Conservation (phyloP, 2,113 vertebrate species). For the Thunnus maccoyii region DNA sequence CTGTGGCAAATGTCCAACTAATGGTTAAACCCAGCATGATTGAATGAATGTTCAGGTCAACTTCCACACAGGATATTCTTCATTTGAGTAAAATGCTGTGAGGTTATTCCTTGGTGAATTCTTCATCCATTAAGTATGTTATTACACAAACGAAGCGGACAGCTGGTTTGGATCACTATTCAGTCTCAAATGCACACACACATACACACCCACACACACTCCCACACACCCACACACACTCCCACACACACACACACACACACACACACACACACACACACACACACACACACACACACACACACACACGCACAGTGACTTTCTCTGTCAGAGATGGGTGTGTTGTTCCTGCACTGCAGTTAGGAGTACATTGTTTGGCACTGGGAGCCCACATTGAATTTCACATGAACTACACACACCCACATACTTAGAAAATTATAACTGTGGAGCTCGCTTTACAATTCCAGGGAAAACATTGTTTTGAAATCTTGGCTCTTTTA, state of each 20-base stretch:
- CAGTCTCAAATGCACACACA: neutral
- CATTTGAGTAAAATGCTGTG: slow-evolving; percentile 23
- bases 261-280: neutral
- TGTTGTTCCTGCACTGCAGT: slow-evolving; percentile 44
- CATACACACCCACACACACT: neutral
- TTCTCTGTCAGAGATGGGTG: slow-evolving; percentile 43
- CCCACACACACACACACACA: neutral
- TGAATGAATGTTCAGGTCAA: neutral
- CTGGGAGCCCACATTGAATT: slow-evolving; percentile 47
- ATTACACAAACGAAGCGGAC: slow-evolving; percentile 31
- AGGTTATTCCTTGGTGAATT: slow-evolving; percentile 30
- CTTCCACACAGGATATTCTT: slow-evolving; percentile 2
- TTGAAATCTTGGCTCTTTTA: slow-evolving; percentile 41
- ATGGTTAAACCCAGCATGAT: neutral
- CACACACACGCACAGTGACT: slow-evolving; percentile 8
- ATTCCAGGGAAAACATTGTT: slow-evolving; percentile 71
- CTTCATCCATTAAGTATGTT: slow-evolving; percentile 33
- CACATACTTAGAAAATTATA: slow-evolving; percentile 53
- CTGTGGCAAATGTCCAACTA: neutral
- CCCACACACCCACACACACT: neutral
- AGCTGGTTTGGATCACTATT: slow-evolving; percentile 64
- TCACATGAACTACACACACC: slow-evolving; percentile 29
- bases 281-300: neutral
- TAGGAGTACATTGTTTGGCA: slow-evolving; percentile 45
- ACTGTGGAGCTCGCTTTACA: slow-evolving; percentile 26